Evolutionary conservation across 1,140 invertebrate genomes (phyloP).

Genomic region (Monomorium pharaonis): DNA sequence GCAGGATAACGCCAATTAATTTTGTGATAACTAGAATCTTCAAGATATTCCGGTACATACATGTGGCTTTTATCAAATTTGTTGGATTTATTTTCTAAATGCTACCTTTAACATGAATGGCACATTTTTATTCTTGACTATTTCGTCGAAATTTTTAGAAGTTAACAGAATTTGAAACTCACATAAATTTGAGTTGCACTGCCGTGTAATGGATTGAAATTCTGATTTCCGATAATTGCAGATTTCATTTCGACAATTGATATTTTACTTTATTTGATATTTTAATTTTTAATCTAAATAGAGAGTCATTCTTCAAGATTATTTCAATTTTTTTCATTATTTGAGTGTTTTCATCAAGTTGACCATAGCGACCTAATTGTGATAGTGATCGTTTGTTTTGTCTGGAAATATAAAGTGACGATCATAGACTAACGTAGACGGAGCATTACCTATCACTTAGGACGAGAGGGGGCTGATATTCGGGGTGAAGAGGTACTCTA

Average conservation of each 20-base stretch:
- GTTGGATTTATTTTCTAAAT: not conserved
- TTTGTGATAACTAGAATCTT: not conserved
- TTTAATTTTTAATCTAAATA: not conserved
- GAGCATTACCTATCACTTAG: too few species aligned
- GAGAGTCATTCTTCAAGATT: not conserved
- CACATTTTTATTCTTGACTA: not conserved
- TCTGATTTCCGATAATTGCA: not conserved
- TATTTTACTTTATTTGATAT: not conserved
- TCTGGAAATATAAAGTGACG: not conserved
- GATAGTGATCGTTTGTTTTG: not conserved
- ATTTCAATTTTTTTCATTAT: not conserved
- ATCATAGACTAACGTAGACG: too few species aligned
- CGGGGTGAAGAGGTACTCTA: too few species aligned
- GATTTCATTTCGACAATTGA: not conserved
- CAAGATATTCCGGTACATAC: constrained; percentile 4
- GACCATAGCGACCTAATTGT: not conserved
- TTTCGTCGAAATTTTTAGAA: not conserved
- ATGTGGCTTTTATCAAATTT: not conserved
- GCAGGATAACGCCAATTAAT: not conserved
- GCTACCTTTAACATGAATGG: not conserved
- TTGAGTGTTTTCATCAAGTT: not conserved
- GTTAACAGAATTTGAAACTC: not conserved
- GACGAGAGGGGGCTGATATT: too few species aligned
- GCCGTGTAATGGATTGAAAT: not conserved
- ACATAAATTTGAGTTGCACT: not conserved